Evolutionary conservation across 2,888 invertebrate genomes (phyloP), one percentile per base, ranked within the genome.

Genomic region (Drosophila incognita): DNA sequence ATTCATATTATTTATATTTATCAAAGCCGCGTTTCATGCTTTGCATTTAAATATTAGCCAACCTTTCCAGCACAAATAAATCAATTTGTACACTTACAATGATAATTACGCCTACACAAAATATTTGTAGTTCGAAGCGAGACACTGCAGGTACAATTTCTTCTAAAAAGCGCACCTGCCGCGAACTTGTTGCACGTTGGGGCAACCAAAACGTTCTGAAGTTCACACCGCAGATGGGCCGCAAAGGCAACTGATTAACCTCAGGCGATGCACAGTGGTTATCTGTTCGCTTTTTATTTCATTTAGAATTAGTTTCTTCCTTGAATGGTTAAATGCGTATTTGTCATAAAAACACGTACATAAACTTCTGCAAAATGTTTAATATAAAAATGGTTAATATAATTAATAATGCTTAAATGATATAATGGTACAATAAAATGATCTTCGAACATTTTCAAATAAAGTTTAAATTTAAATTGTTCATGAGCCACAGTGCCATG

Each of bases 131-230:
- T 29, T 51, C 29, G 29, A 29, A 18, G 10, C 33, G 21, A 6
- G n/a, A 36, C n/a, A 8, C 21, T 18, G 13, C 8, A 38, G 31
- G 13, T 38, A 2, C 2, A 29, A 8, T 18, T 36, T 48, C 18
- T 38, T n/a, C 6, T 5, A 31, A 36, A 7, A 38, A 48, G 31
- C 33, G 64, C 33, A 29, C 15, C 51, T 24, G 56, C 27, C 40
- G 48, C 72, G 72, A 35, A 61, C 81, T 81, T 81, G 72, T 77
- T 52, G 62, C 76, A 29, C 54, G 73, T 35, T 64, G 52, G 18
- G 42, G 27, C 38, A 29, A 21, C 72, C 42, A 67, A 76, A 62
- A 11, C 58, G 77, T 62, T 71, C 27, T 78, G 78, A 77, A 51
- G 35, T 54, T 61, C 27, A 10, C 24, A 8, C 7, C 38, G 48